phyloP scores from a whole-genome alignment of 1,140 invertebrate genomes.

The Linepithema humile region DNA sequence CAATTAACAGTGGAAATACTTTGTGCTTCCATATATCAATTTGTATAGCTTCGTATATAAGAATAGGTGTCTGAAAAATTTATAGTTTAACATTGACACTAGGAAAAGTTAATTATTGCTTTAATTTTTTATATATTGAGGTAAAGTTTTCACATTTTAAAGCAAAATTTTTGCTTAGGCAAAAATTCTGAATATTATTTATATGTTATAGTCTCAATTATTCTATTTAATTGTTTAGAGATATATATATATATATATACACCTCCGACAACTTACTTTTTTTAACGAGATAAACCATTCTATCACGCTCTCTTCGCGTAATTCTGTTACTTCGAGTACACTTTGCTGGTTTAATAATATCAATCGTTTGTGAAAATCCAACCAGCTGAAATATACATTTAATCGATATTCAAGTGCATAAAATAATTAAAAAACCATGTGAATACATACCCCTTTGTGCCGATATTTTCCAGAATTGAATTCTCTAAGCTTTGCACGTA shows the following conservation, averaged over 20 bases:
- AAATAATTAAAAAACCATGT: conserved; percentile 11
- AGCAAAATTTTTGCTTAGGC: no score
- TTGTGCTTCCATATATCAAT: conserved; percentile 91
- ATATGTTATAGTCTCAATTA: no score
- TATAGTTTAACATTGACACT: no score
- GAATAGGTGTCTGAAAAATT: conserved; percentile 85
- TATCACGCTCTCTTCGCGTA: conserved; percentile 90
- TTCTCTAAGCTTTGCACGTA: conserved; percentile 83
- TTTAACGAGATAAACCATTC: conserved; percentile 88
- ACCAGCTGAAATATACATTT: conserved; percentile 85
- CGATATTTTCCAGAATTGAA: conserved; percentile 82
- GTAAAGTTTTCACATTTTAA: no score
- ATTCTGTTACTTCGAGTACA: conserved; percentile 88
- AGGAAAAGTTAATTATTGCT: no score
- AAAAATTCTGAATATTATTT: no score
- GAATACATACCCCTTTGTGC: conserved; percentile 81
- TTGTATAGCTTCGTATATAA: conserved; percentile 91
- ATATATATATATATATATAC: no score
- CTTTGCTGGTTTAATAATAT: conserved; percentile 93
- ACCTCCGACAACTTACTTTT: conserved; percentile 83
- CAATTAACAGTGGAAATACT: conserved; percentile 89
- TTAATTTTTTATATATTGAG: no score
- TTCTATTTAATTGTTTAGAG: no score
- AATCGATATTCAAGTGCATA: neutral
- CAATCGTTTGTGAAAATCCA: conserved; percentile 90